Evolutionary conservation across 2,113 vertebrate species (phyloP).

Genomic region (Chaenogobius annularis): DNA sequence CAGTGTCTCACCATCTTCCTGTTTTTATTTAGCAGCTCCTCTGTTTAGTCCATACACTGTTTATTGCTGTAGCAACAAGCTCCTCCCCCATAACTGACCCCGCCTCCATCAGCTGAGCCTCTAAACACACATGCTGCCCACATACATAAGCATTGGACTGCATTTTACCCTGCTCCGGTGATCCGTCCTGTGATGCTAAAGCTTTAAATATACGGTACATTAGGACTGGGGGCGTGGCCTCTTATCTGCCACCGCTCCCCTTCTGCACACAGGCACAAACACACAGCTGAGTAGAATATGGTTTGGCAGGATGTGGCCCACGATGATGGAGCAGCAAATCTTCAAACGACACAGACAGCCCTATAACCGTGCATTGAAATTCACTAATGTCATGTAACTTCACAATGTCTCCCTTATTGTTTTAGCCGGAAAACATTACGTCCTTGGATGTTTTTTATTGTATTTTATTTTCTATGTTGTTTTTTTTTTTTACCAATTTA

Average conservation of each 20-base stretch:
- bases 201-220: conserved; percentile 37
- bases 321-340: conserved; percentile 69
- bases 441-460: conserved; percentile 7
- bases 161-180: conserved; percentile 17
- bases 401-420: too few relatives aligned
- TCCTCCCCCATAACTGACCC: conserved; percentile 46
- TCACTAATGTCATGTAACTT: conserved; percentile 24
- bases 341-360: conserved; percentile 61
- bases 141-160: conserved; percentile 10
- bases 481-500: conserved; percentile 18
- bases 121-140: conserved; percentile 8
- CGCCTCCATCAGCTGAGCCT: conserved; percentile 43
- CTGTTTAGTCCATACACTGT: conserved; percentile 18
- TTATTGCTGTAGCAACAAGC: conserved; percentile 66
- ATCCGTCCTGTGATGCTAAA: conserved; percentile 28
- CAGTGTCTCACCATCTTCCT: conserved; percentile 15
- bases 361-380: conserved; percentile 28
- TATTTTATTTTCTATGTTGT: not conserved
- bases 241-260: conserved; percentile 28
- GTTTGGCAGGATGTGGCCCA: conserved; percentile 65
- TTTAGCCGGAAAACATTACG: too few relatives aligned
- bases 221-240: conserved; percentile 34
- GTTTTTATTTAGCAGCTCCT: conserved; percentile 22
- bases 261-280: conserved; percentile 44
- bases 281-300: conserved; percentile 51